Base-by-base conservation (phyloP, 2,888 invertebrate genomes). In the Himalopsyche japonica region DNA sequence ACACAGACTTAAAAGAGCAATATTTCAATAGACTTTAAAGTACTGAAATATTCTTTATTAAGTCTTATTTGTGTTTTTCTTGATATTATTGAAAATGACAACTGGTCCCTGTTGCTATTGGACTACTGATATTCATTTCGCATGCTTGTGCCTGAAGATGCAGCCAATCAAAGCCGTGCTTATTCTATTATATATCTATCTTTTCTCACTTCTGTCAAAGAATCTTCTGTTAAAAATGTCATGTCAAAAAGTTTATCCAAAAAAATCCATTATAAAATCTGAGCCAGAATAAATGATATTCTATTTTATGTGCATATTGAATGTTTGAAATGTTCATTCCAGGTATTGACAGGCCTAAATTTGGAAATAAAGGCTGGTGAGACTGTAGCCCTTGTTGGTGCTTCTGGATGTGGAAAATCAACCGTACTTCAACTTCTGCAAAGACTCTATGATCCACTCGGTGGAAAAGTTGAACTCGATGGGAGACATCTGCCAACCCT, bases 321-420 rank as follows among this genome's bases (percentile, higher is more conserved):
- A 70, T n/a, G 43, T 6, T 43, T 15, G 15, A 12, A 43, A 43
- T 15, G 2, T 15, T 43, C 20, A 10, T 86, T 87, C 83, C 89
- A 94, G 91, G 94, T 97, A 7, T 91, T 97, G 3, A 93, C 94
- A 87, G 96, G 95, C 0, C 89, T 96, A 3, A 93, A 92, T 12
- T 90, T 96, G 64, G 91, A 90, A 10, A 92, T 95, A 24, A 91
- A 91, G 49, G 92, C 94, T 0, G 95, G 95, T 0, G 94, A 95
- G 89, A 95, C 95, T 0, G 94, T 96, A 1, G 96, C 96, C 0
- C 91, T 96, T 76, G 96, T 96, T 6, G 95, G 95, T 0, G 93
- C 94, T 3, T 95, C 95, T 4, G 97, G 97, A 0, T 96, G 96
- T 89, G 97, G 97, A 76, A 97, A 97, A 90, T 96, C 96, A 1